These are phyloP conservation scores for Onychostruthus taczanowskii DNA, from an alignment of 2,113 vertebrate species.

Conservation along the genomic window DNA sequence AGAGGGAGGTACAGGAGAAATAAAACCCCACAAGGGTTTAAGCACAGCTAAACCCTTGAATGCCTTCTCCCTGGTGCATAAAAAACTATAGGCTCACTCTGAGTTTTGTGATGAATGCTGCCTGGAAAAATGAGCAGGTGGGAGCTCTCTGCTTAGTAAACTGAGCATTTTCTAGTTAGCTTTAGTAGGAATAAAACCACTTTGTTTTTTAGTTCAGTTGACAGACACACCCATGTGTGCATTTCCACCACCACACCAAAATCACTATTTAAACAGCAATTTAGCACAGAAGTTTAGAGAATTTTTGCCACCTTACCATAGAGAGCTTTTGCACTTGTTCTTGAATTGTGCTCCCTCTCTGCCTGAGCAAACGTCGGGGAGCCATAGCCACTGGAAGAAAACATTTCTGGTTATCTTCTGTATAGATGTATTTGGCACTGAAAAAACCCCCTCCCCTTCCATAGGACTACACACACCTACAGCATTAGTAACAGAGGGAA, in stretches of 20 bases:
- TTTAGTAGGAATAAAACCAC: neutral
- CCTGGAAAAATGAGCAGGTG: neutral
- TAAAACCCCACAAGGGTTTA: neutral
- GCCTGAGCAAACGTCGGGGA: slow-evolving; percentile 67
- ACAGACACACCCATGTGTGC: neutral
- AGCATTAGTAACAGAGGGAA: neutral
- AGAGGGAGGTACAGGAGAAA: neutral
- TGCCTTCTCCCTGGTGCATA: neutral
- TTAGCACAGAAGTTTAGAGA: neutral
- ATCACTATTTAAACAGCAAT: neutral
- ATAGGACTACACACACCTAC: neutral
- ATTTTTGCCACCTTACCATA: slow-evolving; percentile 67
- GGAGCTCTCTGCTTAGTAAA: neutral
- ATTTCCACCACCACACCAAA: neutral
- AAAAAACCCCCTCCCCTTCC: neutral
- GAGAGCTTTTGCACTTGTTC: slow-evolving; percentile 78
- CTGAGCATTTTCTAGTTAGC: neutral
- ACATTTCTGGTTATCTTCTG: neutral
- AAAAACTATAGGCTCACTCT: neutral
- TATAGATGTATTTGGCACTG: neutral
- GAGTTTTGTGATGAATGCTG: neutral
- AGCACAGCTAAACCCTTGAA: neutral
- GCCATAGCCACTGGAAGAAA: slow-evolving; percentile 77
- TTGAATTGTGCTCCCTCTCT: slow-evolving; percentile 72
- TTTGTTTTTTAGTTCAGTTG: neutral